Evolutionary conservation across 2,797 vertebrate species (phyloP).

Genomic region (Onychomys leucogaster): DNA sequence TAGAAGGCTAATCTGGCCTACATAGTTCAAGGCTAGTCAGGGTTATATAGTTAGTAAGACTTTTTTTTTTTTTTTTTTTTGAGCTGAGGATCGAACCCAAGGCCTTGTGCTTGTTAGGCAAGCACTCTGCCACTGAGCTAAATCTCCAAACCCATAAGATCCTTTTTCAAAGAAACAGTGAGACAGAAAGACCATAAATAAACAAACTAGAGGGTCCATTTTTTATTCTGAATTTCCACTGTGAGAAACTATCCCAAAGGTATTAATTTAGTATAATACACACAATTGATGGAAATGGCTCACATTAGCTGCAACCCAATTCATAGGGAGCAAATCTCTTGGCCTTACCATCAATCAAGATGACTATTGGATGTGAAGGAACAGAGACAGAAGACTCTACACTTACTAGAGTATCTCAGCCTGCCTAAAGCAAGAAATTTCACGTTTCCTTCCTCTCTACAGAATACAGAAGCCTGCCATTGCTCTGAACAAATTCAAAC

Average conservation of each 20-base stretch:
- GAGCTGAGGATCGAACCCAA: too few species aligned
- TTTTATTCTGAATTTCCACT: neutral
- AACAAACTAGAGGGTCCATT: neutral
- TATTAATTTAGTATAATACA: neutral
- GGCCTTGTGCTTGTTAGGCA: too few species aligned
- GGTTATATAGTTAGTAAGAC: too few species aligned
- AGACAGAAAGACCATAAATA: neutral
- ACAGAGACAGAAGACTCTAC: neutral
- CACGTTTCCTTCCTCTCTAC: neutral
- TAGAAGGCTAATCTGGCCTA: too few species aligned
- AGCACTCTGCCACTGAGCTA: too few species aligned
- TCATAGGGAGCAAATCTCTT: neutral
- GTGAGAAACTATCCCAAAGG: neutral
- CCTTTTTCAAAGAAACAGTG: too few species aligned
- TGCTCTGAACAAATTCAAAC: conserved; percentile 24
- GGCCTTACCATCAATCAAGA: neutral
- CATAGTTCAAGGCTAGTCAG: too few species aligned
- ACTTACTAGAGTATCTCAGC: neutral
- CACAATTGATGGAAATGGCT: neutral
- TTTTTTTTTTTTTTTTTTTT: too few species aligned
- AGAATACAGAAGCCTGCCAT: neutral
- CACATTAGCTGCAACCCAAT: neutral
- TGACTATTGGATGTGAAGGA: neutral
- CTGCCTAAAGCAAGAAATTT: neutral
- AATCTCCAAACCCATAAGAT: too few species aligned